Percentiles rank a stretch among this genome's conserved stretches.
These are phyloP conservation scores for Blastobasis lacticolella DNA, from an alignment of 2,888 invertebrate genomes.

Conservation along the genomic window DNA sequence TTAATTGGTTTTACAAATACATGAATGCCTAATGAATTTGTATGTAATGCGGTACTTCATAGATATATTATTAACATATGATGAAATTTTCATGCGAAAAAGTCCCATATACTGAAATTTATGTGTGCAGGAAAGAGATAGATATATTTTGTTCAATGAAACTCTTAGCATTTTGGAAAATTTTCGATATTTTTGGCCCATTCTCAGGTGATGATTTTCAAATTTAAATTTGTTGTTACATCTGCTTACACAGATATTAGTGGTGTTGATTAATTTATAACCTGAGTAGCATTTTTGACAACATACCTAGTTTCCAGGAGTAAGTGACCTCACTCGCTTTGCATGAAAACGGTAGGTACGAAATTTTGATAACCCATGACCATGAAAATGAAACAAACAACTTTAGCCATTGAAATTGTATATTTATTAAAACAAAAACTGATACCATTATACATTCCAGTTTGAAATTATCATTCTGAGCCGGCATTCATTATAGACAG, in stretches of 20 bases:
- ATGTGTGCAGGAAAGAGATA: background rate
- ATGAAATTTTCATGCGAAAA: background rate
- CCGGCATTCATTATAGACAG: background rate
- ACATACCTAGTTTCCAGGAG: too few relatives aligned
- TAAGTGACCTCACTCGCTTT: too few relatives aligned
- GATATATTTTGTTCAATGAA: background rate
- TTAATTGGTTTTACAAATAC: background rate
- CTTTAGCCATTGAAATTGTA: background rate
- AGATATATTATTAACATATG: background rate
- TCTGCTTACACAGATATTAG: too few relatives aligned
- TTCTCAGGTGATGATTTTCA: too few relatives aligned
- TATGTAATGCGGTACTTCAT: background rate
- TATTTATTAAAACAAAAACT: background rate
- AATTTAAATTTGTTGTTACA: too few relatives aligned
- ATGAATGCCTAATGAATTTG: background rate
- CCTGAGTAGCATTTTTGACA: too few relatives aligned
- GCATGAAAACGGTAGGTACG: background rate
- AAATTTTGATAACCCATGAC: background rate
- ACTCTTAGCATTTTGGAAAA: background rate
- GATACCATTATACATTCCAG: background rate
- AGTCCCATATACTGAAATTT: background rate
- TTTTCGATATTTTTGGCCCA: too few relatives aligned
- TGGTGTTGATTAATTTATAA: too few relatives aligned
- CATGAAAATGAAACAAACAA: background rate
- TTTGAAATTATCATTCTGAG: background rate